These are phyloP conservation scores for Celastrina argiolus DNA, from an alignment of 2,888 invertebrate species.

Conservation along the genomic window DNA sequence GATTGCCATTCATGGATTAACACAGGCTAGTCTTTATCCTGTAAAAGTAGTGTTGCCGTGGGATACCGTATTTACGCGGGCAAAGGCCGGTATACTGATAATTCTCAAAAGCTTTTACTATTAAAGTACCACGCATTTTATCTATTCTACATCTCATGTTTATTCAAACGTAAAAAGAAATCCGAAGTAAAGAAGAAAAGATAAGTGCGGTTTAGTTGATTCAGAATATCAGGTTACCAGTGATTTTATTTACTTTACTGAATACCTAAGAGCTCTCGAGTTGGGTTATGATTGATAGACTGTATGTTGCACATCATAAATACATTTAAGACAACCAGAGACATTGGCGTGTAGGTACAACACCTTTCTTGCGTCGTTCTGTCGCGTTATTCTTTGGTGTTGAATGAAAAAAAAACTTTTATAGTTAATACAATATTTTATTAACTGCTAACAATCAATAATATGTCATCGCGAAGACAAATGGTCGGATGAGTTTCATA, in stretches of 20 bases:
- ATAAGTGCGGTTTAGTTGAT: conserved; percentile 4
- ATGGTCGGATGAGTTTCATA: conserved; percentile 27
- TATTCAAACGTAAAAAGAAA: neutral
- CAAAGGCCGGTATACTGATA: too few species aligned
- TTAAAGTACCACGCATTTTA: neutral
- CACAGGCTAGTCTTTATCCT: neutral
- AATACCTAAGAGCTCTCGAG: neutral
- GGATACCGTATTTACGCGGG: too few species aligned
- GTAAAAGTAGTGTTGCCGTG: too few species aligned
- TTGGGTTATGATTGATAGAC: neutral
- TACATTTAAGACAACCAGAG: neutral
- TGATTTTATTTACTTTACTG: conserved; percentile 2
- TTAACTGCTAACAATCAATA: too few species aligned
- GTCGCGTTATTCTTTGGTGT: neutral
- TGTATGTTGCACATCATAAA: neutral
- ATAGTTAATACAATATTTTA: too few species aligned
- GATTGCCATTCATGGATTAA: neutral
- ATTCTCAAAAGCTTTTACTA: neutral
- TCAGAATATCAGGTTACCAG: conserved; percentile 12
- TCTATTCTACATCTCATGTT: neutral
- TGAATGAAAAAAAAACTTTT: too few species aligned
- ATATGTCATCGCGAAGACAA: neutral
- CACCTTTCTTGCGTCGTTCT: neutral
- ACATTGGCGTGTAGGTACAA: neutral
- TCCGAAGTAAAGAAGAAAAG: neutral